Conservation (phyloP, 2,113 vertebrate species). For the Caranx ignobilis region DNA sequence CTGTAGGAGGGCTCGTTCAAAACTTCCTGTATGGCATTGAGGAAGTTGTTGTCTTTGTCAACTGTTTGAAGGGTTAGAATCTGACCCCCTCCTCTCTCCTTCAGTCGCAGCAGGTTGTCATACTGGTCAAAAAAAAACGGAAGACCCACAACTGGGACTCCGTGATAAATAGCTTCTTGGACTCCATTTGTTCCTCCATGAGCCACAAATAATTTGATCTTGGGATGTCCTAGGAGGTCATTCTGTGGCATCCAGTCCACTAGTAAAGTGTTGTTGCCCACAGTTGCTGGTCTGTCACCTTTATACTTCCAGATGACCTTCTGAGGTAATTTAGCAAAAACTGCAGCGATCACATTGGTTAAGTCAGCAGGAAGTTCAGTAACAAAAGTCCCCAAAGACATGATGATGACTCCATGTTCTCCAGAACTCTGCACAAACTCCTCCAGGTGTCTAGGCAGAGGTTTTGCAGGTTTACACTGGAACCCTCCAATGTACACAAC, state of each 20-base stretch:
- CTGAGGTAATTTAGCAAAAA: constrained; percentile 81
- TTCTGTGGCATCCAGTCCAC: constrained; percentile 83
- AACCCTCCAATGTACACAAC: constrained; percentile 81
- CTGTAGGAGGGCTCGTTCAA: constrained; percentile 77
- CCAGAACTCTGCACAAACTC: constrained; percentile 82
- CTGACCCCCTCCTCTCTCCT: constrained; percentile 69
- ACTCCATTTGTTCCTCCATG: constrained; percentile 81
- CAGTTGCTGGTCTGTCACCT: constrained; percentile 58
- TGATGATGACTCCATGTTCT: constrained; percentile 81
- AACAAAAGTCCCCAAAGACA: constrained; percentile 83
- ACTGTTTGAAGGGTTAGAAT: constrained; percentile 64
- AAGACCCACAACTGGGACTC: constrained; percentile 77
- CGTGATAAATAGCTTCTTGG: constrained; percentile 80
- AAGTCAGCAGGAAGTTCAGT: constrained; percentile 73
- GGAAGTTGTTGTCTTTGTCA: constrained; percentile 65
- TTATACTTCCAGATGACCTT: constrained; percentile 82
- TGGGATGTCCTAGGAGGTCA: constrained; percentile 82
- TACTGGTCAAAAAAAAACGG: constrained; percentile 74
- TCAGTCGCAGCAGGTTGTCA: constrained; percentile 79
- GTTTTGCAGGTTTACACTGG: constrained; percentile 77
- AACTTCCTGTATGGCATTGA: constrained; percentile 73
- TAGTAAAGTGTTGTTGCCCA: constrained; percentile 82
- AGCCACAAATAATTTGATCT: constrained; percentile 75
- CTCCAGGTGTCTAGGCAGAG: constrained; percentile 77
- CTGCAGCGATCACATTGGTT: constrained; percentile 70